Evolutionary conservation across 2,797 vertebrate genomes (phyloP), one percentile per base, ranked within the genome.

Genomic region (Allobates femoralis): DNA sequence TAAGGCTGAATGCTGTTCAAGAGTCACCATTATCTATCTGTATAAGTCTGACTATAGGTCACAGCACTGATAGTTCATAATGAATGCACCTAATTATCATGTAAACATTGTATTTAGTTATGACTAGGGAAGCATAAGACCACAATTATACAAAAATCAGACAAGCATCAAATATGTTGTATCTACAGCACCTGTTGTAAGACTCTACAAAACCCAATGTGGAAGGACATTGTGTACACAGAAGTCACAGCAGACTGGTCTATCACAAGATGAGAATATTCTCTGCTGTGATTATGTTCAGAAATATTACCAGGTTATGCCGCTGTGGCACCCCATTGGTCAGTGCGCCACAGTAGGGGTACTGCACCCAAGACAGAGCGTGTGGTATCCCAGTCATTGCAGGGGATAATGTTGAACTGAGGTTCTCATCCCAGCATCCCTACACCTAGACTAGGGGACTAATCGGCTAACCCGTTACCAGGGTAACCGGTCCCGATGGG

Each of bases 1-100:
- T 41, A 41, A 41, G 67, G 18, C 34, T 34, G 41, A 71, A 71
- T 34, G 67, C 21, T 71, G 34, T 41, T 41, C 21, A 71, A 12
- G 21, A 71, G 67, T 71, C 21, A 69, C 14, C 34, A 37, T 69
- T 34, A 69, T 37, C 32, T 37, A 67, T 32, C 0, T 28, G 4
- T 64, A 8, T 19, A 71, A 23, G 8, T 71, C 41, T 23, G 34
- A 71, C 67, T 71, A 71, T 41, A 71, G 67, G 67, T 71, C 67
- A 71, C 34, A 41, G 21, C n/a, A 71, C 21, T 41, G 34, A 41
- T 71, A 8, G 18, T 71, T 41, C 67, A 37, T 23, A 10, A 34
- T 71, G 30, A 34, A 67, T 34, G 2, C 34, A 34, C 19, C 5
- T 66, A 66, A 66, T 66, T 66, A 37, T 7, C 18, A 69, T 37